These are phyloP conservation scores for Notiomystis cincta DNA, from an alignment of 2,113 vertebrate genomes.

Conservation along the genomic window DNA sequence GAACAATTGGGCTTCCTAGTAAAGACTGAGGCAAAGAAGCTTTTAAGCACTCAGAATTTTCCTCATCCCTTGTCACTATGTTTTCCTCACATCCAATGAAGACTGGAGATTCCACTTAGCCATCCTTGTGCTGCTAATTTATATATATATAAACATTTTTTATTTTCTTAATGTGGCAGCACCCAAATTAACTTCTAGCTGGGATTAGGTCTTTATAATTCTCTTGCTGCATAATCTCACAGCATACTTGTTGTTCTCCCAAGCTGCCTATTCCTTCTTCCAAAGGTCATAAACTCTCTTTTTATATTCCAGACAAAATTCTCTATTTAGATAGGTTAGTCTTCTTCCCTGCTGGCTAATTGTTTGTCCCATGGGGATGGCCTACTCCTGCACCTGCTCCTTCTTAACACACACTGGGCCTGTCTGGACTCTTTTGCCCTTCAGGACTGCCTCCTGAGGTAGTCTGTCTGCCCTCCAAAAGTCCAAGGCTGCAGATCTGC, in stretches of 20 bases:
- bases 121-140: background rate
- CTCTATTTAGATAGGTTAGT: background rate
- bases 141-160: background rate
- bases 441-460: background rate
- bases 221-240: background rate
- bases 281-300: background rate
- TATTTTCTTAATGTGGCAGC: background rate
- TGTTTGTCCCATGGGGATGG: background rate
- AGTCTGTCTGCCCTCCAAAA: background rate
- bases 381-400: background rate
- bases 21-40: background rate
- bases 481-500: background rate
- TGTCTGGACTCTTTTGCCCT: background rate
- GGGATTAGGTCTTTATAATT: background rate
- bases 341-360: background rate
- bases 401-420: rapidly evolving
- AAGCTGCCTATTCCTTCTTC: background rate
- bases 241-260: background rate
- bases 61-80: background rate
- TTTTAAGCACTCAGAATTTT: background rate
- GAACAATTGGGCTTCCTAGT: rapidly evolving
- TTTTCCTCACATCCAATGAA: background rate
- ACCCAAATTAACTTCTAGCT: background rate
- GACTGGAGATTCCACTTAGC: background rate
- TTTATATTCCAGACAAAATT: background rate